Conservation (phyloP, 2,888 invertebrate species). For the Drosophila pseudotalamancana region DNA sequence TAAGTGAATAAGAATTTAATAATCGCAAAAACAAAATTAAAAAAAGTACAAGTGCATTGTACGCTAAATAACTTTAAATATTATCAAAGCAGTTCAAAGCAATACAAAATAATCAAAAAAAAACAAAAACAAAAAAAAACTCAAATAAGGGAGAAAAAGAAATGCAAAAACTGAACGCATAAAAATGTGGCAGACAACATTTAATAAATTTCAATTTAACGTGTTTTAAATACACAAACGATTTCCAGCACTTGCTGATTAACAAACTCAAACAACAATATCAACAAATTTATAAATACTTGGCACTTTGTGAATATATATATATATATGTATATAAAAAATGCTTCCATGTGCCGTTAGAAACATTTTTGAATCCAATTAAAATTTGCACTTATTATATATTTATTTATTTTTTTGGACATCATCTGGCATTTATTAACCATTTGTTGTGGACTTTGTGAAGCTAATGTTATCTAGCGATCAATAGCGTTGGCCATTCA, state of each 20-base stretch:
- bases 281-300: constrained; percentile 47
- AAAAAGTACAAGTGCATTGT: constrained; percentile 49
- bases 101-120: constrained; percentile 26
- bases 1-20: constrained; percentile 16
- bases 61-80: constrained; percentile 42
- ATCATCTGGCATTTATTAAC: constrained; percentile 20
- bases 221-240: constrained; percentile 73
- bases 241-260: constrained; percentile 3
- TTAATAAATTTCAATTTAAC: constrained; percentile 76
- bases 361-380: constrained; percentile 17
- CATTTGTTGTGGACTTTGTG: not conserved
- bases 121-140: constrained; percentile 5
- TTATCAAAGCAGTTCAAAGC: constrained; percentile 65
- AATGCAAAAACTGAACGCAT: constrained; percentile 47
- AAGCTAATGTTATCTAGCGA: constrained; percentile 1
- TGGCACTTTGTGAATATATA: constrained; percentile 28
- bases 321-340: too few species aligned
- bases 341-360: constrained; percentile 5
- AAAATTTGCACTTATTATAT: not conserved
- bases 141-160: not conserved
- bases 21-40: not conserved
- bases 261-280: constrained; percentile 13
- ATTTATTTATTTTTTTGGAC: not conserved
- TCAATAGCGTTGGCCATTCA: constrained; percentile 5
- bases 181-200: constrained; percentile 64